These are phyloP conservation scores for Harpagoxenus sublaevis DNA, from an alignment of 2,888 invertebrate species.

Conservation along the genomic window DNA sequence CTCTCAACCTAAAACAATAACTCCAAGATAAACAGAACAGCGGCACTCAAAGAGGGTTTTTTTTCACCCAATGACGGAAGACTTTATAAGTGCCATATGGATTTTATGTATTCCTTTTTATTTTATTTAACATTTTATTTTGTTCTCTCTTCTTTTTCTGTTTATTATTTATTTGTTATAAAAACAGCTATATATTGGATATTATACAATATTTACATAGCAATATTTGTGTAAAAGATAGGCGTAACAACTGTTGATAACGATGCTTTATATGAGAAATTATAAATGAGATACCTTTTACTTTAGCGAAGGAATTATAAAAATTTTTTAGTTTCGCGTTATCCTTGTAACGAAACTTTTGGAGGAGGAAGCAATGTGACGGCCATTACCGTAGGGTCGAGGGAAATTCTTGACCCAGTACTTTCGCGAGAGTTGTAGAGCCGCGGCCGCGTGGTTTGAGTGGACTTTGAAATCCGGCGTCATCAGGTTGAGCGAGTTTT, in stretches of 20 bases:
- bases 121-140: background rate
- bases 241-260: background rate
- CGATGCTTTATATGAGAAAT: background rate
- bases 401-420: constrained; percentile 53
- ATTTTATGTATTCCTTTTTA: background rate
- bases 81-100: background rate
- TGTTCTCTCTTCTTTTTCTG: background rate
- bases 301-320: background rate
- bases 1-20: constrained; percentile 58
- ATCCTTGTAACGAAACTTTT: constrained; percentile 16
- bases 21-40: background rate
- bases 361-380: background rate
- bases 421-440: constrained; percentile 31
- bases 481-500: constrained; percentile 50
- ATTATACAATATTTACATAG: background rate
- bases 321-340: constrained; percentile 9
- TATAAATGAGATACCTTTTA: background rate
- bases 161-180: background rate
- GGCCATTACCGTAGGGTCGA: constrained; percentile 26
- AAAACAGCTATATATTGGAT: background rate
- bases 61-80: background rate
- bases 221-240: background rate
- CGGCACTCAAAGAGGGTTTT: background rate
- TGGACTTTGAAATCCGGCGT: constrained; percentile 48
- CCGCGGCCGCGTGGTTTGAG: constrained; percentile 32